Evolutionary conservation across 2,113 vertebrate species (phyloP), one percentile per base, ranked within the genome.

Genomic region (Haliaeetus leucogaster): DNA sequence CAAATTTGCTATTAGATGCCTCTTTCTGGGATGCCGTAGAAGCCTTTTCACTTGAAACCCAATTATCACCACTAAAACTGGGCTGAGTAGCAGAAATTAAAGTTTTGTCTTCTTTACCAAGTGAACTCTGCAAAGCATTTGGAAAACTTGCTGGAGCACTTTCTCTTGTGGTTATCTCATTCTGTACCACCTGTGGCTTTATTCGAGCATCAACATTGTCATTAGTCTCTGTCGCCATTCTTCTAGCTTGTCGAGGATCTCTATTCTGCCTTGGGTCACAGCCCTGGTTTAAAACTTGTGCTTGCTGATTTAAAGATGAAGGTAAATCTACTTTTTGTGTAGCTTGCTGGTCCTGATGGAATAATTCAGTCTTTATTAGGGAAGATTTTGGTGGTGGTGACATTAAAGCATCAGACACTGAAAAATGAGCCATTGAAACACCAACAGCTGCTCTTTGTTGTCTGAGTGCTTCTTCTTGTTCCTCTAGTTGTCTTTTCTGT

Each of bases 391-490:
- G 97, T 34, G 99, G 99, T 10, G 99, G 99, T 21, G 99, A 99
- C 99, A 99, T 98, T 53, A 99, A 96, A 27, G 99, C 99, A 48
- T 99, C 99, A 4, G 99, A 99, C 82, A 99, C 99, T 8, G 99
- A 99, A 97, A 99, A 99, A 92, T 99, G 99, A 70, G 99, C 99
- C 99, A 99, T 99, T 59, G 99, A 99, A 91, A 98, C 99, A 27
- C 99, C 99, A 7, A 99, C 99, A 13, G 99, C 99, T 11, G 99
- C 99, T 96, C 99, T 98, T 97, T 99, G 99, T 93, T 99, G 99
- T 48, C 99, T 97, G 8, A 99, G 98, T 6, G 99, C 99, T 90
- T 99, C 99, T 90, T 99, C 99, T 92, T 99, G 99, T 93, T 99
- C 99, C 90, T 99, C 99, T 17, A 99, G 97, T 92, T 99, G 99